These are phyloP conservation scores for Drosophila borealis DNA, from an alignment of 2,888 invertebrate species.

Conservation along the genomic window DNA sequence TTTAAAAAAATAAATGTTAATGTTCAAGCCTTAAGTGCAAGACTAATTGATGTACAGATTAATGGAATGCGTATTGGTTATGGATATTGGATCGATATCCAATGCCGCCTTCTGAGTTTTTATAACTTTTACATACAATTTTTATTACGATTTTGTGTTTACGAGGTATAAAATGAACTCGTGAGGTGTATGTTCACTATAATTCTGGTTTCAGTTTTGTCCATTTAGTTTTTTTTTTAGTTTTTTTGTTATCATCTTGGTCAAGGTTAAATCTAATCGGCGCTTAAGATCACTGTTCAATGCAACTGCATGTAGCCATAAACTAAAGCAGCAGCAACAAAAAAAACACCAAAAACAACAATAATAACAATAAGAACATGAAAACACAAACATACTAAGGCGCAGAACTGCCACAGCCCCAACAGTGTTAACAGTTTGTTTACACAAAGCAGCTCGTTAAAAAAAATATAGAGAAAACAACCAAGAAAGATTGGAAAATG, in stretches of 20 bases:
- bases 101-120: conserved; percentile 8
- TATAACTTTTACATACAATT: neutral
- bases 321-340: conserved; percentile 52
- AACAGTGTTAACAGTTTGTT: conserved; percentile 77
- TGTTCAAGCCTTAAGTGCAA: neutral
- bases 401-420: conserved; percentile 23
- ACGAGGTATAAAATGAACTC: neutral
- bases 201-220: conserved; percentile 6
- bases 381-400: conserved; percentile 37
- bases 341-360: conserved; percentile 3
- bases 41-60: neutral
- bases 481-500: too few species aligned
- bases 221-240: conserved; percentile 13
- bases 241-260: conserved; percentile 79
- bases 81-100: conserved; percentile 1
- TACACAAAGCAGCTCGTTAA: conserved; percentile 75
- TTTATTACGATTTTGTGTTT: neutral
- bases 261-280: conserved; percentile 82
- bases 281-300: conserved; percentile 72
- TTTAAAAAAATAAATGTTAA: too few species aligned
- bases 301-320: conserved; percentile 60
- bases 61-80: neutral
- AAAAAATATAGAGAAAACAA: conserved; percentile 29
- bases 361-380: conserved; percentile 56
- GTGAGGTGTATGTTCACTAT: conserved; percentile 28